Percentiles rank a stretch among this genome's conserved stretches.
Conservation (phyloP, 2,888 invertebrate species). For the Heliconius ethilla region DNA sequence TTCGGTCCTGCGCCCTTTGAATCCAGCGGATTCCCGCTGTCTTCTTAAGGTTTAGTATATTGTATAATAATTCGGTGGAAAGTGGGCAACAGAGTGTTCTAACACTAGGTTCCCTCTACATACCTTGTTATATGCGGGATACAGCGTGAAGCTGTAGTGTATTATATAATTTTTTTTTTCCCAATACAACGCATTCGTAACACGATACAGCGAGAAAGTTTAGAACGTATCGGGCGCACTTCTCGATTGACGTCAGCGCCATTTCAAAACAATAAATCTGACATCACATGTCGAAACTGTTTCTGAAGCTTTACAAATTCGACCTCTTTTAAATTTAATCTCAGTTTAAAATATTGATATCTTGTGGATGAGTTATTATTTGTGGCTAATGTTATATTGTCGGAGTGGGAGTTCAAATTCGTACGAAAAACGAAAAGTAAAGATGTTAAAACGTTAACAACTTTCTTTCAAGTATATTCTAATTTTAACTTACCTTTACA, state of each 20-base stretch:
- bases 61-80: too few species aligned
- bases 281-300: slow-evolving; percentile 38
- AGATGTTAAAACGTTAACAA: too few species aligned
- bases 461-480: too few species aligned
- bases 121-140: background rate
- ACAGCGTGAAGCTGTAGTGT: background rate
- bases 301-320: slow-evolving; percentile 5
- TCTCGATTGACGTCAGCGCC: slow-evolving; percentile 42
- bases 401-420: background rate
- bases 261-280: slow-evolving; percentile 43
- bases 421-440: background rate
- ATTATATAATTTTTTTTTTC: background rate
- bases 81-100: background rate
- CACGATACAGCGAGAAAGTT: slow-evolving; percentile 27
- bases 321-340: slow-evolving; percentile 20
- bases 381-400: background rate
- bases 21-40: too few species aligned
- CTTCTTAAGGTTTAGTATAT: too few species aligned
- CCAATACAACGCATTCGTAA: slow-evolving; percentile 16
- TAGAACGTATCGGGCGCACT: slow-evolving; percentile 28
- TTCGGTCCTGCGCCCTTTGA: too few species aligned
- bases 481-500: too few species aligned
- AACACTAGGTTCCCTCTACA: background rate
- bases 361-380: background rate
- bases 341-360: background rate